Evolutionary conservation across 1,140 invertebrate species (phyloP), one percentile per base, ranked within the genome.

Genomic region (Habropoda laboriosa): DNA sequence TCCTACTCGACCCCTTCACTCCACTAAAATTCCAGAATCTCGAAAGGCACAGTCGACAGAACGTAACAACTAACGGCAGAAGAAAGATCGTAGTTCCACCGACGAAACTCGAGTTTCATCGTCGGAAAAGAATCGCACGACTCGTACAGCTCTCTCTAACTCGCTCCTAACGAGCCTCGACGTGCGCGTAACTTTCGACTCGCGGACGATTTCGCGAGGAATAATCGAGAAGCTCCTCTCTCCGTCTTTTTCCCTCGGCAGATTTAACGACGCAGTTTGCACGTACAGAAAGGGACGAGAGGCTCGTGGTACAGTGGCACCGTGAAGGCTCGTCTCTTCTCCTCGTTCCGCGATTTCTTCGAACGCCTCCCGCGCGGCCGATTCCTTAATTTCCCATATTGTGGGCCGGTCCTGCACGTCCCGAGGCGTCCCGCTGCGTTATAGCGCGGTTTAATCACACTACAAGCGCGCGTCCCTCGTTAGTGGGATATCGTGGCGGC

Each of bases 401-500:
- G 71, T 79, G 38, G n/a, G 78, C 63, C 60, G 63, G 67, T 80
- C 67, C 61, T 49, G 38, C 73, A 71, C 79, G 81, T 88, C 80
- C 75, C 63, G 45, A 40, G 71, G 27, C 78, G 49, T 53, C 80
- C 82, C 55, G 86, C 74, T 76, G 85, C 70, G 85, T 86, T 83
- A 87, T 82, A 87, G 70, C 82, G 80, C 66, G 73, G 86, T 89
- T 90, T 90, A 90, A 90, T 90, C 88, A 87, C 88, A 82, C 86
- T 85, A 86, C 88, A 81, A 88, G 85, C 80, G 72, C 81, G 79
- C 86, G 83, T 89, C 83, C 82, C 89, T 90, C 89, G 89, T 90
- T 90, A 90, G 89, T 81, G 88, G 83, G 77, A 89, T 90, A 89
- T 87, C 88, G 79, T 68, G 81, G 84, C 80, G 83, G 80, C 87